These are phyloP conservation scores for Bellardia bayeri DNA, from an alignment of 2,888 invertebrate genomes.

Conservation along the genomic window DNA sequence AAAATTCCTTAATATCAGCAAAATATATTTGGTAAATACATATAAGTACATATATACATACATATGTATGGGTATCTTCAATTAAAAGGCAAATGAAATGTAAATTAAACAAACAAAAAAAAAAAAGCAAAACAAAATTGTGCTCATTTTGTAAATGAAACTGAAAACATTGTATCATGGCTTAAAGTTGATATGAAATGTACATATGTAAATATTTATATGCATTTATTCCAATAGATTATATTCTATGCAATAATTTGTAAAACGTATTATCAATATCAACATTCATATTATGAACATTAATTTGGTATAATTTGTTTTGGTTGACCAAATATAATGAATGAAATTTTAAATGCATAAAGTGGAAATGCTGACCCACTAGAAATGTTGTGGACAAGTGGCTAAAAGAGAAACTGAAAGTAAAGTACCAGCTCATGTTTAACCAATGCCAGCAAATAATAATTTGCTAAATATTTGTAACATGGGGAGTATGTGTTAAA, in stretches of 20 bases:
- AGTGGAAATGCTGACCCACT: conserved; percentile 19
- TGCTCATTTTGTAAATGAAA: conserved; percentile 15
- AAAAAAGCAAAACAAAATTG: background rate
- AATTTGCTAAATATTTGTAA: background rate
- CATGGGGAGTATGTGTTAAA: background rate
- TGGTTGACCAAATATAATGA: conserved; percentile 33
- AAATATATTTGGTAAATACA: too few relatives aligned
- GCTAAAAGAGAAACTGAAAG: background rate
- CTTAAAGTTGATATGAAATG: background rate
- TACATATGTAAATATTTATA: conserved; percentile 1
- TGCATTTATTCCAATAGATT: background rate
- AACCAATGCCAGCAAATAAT: background rate
- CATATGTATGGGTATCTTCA: too few relatives aligned
- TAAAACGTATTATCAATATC: conserved; percentile 46
- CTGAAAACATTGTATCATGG: background rate
- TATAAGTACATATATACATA: too few relatives aligned
- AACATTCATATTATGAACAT: conserved; percentile 40
- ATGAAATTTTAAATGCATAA: background rate
- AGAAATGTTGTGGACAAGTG: background rate
- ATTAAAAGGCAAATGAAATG: background rate
- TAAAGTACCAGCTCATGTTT: background rate
- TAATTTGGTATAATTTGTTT: conserved; percentile 44
- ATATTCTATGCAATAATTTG: conserved; percentile 6
- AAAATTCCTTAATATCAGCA: background rate
- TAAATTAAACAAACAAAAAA: background rate